Percentiles rank a stretch among this genome's conserved stretches.
These are phyloP conservation scores for Ladona fulva DNA, from an alignment of 1,140 invertebrate genomes.

Conservation along the genomic window DNA sequence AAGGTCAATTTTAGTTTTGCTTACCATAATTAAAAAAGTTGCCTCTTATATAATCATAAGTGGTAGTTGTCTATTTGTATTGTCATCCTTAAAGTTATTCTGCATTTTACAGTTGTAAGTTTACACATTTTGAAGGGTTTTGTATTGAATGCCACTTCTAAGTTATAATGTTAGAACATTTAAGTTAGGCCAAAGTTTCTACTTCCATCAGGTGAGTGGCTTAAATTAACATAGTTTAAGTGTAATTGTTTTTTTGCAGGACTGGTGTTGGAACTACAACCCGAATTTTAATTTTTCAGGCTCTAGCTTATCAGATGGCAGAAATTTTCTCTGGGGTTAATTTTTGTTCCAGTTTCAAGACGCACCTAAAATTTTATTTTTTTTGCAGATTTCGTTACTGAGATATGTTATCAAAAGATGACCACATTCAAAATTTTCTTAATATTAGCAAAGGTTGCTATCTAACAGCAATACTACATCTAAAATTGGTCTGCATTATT, in stretches of 20 bases:
- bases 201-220: not conserved
- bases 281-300: not conserved
- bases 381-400: not conserved
- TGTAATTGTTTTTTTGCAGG: not conserved
- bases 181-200: not conserved
- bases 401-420: not conserved
- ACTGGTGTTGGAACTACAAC: not conserved
- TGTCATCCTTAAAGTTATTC: too few species aligned
- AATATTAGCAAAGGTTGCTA: not conserved
- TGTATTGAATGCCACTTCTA: too few species aligned
- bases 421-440: not conserved
- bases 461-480: too few species aligned
- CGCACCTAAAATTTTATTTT: not conserved
- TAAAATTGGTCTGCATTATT: too few species aligned
- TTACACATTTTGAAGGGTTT: too few species aligned
- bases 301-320: not conserved
- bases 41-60: not conserved
- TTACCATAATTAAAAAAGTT: not conserved
- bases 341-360: not conserved
- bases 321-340: not conserved
- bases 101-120: too few species aligned
- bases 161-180: too few species aligned
- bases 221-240: not conserved
- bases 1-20: constrained; percentile 7
- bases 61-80: too few species aligned